Base-by-base conservation (phyloP, 1,140 invertebrate species). In the Oryctes rhinoceros region DNA sequence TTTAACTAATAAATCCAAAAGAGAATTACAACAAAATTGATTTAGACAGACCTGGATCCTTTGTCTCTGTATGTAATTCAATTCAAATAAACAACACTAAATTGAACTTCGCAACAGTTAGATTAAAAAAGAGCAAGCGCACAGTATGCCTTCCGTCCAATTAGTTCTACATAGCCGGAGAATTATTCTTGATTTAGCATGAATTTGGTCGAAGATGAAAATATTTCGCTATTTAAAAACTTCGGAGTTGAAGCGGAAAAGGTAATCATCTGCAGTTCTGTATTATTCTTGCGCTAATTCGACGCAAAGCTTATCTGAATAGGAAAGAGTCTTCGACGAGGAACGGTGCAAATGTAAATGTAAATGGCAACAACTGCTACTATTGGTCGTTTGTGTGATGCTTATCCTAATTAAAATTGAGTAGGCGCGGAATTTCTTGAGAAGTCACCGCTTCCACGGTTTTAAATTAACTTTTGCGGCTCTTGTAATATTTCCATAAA, bases 381-480 rank as follows among this genome's bases (percentile, higher is more conserved):
- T 59, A 18, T 71, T 71, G 20, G 3, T 35, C 20, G 24, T 71
- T 71, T 24, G 65, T 37, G 7, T 37, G 65, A 7, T 71, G 65
- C 35, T 71, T 71, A 71, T 35, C 65, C 65, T 71, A 71, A 71
- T 71, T 71, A 71, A 71, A 71, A 71, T 71, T 71, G 24, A 71
- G 35, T 24, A 71, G 24, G 20, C 11, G 15, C 65, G 11, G 53
- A 59, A 18, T 59, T 0, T 59, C 53, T 59, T 59, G 15, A 24
- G 24, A 71, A 35, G 35, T 7, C 11, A 71, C 65, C 9, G 35
- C 11, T 5, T 13, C 18, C 65, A 13, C 65, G 10, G 13, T 24
- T 71, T 35, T 71, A 71, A 35, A 35, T 59, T 6, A 59, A 15
- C 15, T 59, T 44, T 44, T 59, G 53, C 15, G 15, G 7, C 5